Conservation (phyloP, 1,140 invertebrate genomes). For the Nasonia longicornis region DNA sequence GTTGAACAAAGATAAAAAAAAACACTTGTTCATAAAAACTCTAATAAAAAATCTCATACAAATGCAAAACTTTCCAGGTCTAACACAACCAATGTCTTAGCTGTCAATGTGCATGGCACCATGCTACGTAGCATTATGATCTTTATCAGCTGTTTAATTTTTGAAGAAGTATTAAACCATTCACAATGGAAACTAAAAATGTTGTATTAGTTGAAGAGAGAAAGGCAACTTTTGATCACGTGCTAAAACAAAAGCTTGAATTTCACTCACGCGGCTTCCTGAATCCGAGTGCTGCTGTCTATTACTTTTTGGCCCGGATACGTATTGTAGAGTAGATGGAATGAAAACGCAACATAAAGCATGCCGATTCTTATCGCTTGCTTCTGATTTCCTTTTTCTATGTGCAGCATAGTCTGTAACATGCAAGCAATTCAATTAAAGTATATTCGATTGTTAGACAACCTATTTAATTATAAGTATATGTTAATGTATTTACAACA, state of each 20-base stretch:
- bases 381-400: conserved; percentile 15
- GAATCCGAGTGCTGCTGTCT: background rate
- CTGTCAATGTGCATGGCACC: background rate
- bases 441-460: background rate
- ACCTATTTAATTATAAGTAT: background rate
- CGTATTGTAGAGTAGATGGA: conserved; percentile 12
- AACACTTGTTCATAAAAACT: background rate
- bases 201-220: background rate
- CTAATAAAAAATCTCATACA: background rate
- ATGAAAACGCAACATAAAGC: conserved; percentile 1
- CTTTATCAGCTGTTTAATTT: conserved; percentile 3
- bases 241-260: background rate
- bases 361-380: conserved; percentile 10
- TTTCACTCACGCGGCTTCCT: conserved; percentile 1
- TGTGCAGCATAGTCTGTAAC: conserved; percentile 1
- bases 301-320: conserved; percentile 17
- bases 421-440: background rate
- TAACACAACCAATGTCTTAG: background rate
- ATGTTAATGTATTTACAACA: background rate
- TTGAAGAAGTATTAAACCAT: background rate
- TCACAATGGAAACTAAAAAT: conserved; percentile 3
- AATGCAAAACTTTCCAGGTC: conserved; percentile 10
- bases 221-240: too few relatives aligned
- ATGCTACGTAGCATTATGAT: conserved; percentile 1
- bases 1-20: background rate